Conservation (phyloP, 2,113 vertebrate species). For the Cinclus mexicanus region DNA sequence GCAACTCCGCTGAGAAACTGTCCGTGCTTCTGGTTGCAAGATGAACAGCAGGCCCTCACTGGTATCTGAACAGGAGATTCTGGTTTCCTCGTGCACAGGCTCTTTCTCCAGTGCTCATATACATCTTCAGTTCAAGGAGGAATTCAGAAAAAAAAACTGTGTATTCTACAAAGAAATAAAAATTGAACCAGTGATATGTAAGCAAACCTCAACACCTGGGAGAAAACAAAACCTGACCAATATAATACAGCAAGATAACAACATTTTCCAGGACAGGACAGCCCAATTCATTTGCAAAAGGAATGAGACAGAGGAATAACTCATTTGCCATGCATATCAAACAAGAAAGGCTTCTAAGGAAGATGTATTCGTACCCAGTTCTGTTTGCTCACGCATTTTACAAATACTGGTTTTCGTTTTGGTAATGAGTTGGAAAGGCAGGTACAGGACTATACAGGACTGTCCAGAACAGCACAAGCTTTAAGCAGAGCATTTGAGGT, state of each 20-base stretch:
- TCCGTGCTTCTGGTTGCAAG: not conserved
- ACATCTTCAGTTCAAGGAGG: not conserved
- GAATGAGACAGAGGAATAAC: not conserved
- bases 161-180: not conserved
- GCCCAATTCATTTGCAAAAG: not conserved
- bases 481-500: not conserved
- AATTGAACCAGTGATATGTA: not conserved
- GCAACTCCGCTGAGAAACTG: not conserved
- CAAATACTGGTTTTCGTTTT: not conserved
- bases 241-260: not conserved
- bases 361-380: not conserved
- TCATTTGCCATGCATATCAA: not conserved
- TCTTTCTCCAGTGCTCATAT: not conserved
- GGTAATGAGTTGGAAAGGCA: not conserved
- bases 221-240: not conserved
- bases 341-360: not conserved
- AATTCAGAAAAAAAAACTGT: accelerated
- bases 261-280: not conserved
- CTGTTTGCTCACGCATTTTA: not conserved
- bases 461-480: not conserved
- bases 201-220: not conserved
- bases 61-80: not conserved
- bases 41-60: not conserved
- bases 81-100: not conserved
- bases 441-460: not conserved